Conservation (phyloP, 2,797 vertebrate species). For the Tokudaia tokunoshimensis region DNA sequence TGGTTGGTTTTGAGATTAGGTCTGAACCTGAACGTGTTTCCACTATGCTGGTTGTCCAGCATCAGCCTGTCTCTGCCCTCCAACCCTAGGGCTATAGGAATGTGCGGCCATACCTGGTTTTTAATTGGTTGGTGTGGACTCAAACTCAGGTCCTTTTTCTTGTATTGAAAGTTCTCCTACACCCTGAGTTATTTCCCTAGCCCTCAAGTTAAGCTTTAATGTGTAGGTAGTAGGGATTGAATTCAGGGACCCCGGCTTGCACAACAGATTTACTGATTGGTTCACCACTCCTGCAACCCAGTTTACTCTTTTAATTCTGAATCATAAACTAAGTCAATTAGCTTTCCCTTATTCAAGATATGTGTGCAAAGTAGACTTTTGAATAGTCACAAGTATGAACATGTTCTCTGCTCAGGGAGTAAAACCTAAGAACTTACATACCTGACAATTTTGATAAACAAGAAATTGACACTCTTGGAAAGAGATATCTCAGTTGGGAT, state of each 20-base stretch:
- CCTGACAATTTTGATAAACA: background rate
- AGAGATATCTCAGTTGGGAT: slow-evolving; percentile 57
- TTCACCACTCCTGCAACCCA: background rate
- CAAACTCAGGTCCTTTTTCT: background rate
- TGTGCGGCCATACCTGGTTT: background rate
- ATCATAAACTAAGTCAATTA: slow-evolving; percentile 47
- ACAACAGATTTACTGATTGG: background rate
- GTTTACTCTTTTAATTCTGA: slow-evolving; percentile 39
- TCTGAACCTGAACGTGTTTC: background rate
- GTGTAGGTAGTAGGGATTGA: background rate
- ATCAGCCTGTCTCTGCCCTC: background rate
- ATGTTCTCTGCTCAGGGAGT: slow-evolving; percentile 40
- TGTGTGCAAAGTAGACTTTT: slow-evolving; percentile 42
- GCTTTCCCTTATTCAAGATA: slow-evolving; percentile 28
- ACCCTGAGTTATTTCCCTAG: background rate
- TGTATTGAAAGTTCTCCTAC: background rate
- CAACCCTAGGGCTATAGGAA: background rate
- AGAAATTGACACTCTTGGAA: slow-evolving; percentile 17
- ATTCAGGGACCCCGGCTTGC: background rate
- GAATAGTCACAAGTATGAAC: slow-evolving; percentile 39
- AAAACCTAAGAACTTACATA: slow-evolving; percentile 5
- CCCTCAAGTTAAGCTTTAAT: background rate
- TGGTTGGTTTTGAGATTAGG: background rate
- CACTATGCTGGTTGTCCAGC: background rate
- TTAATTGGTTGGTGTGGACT: no score